phyloP scores from a whole-genome alignment of 2,797 vertebrate genomes.

The Propithecus perrieri region DNA sequence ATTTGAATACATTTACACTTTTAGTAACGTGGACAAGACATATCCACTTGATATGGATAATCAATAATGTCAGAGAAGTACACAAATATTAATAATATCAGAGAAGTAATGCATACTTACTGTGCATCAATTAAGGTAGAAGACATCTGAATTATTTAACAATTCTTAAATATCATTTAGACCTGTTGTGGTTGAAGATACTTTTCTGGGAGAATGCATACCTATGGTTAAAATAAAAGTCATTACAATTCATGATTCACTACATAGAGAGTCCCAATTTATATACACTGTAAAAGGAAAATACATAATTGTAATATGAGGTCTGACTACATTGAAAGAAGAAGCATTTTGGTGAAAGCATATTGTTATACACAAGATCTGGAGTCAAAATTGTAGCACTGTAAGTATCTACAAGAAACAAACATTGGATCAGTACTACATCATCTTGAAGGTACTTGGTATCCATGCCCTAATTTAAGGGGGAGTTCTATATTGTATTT shows the following conservation, averaged over 20 bases:
- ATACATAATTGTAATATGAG: neutral
- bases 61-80: neutral
- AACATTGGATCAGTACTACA: neutral
- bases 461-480: neutral
- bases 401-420: neutral
- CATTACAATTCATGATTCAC: neutral
- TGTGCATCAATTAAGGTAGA: neutral
- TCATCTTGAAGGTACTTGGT: neutral
- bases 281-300: neutral
- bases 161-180: constrained; percentile 34
- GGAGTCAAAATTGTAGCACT: constrained; percentile 1
- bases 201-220: constrained; percentile 36
- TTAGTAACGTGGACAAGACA: neutral
- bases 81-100: neutral
- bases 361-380: neutral
- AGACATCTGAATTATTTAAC: constrained; percentile 22
- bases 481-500: neutral
- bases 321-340: neutral
- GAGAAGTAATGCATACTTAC: neutral
- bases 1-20: neutral
- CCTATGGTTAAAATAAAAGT: constrained; percentile 50
- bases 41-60: neutral
- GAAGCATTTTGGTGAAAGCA: neutral
- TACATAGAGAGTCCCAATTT: constrained; percentile 1
- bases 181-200: neutral